Base-by-base conservation (phyloP, 2,797 vertebrate genomes). In the Coendou prehensilis region DNA sequence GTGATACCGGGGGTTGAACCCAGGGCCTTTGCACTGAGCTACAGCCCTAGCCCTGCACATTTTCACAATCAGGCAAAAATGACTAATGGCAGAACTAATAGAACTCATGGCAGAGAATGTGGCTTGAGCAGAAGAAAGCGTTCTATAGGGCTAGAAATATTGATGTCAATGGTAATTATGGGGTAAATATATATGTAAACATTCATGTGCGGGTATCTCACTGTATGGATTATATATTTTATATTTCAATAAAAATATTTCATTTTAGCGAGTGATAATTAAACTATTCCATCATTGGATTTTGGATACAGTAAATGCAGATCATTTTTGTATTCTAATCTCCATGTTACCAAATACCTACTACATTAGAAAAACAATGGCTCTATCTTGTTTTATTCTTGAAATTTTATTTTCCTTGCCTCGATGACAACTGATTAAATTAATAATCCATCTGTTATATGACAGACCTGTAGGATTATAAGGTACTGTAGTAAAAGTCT, bases 331-430 rank as follows among this genome's bases (percentile, higher is more conserved):
- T 75, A 86, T 90, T 78, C 22, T 7, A 93, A n/a, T 61, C 54
- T 96, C 37, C 33, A 59, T 73, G 50, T 86, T 91, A 57, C n/a
- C 59, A 86, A 81, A 81, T 0, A 47, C 45, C 57, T n/a, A 20
- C 22, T 50, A 41, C 30, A 54, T n/a, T 56, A 92, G 61, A 20
- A 54, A 79, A 91, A 45, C 37, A 83, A 47, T n/a, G 45, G 45
- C 15, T 76, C 14, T 64, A 87, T n/a, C 5, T 37, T 52, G 75
- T 96, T 82, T 93, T 64, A 64, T 33, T 78, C 69, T 79, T 93
- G 28, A 91, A 96, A 75, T 26, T 89, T 37, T 45, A 14, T 56
- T 52, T 92, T 94, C 54, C 67, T 78, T 47, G 52, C 41, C 75
- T 87, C 3, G 7, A 7, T 75, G 85, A 71, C 37, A 78, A 50